Conservation (phyloP, 2,888 invertebrate genomes). For the Cenopis cana region DNA sequence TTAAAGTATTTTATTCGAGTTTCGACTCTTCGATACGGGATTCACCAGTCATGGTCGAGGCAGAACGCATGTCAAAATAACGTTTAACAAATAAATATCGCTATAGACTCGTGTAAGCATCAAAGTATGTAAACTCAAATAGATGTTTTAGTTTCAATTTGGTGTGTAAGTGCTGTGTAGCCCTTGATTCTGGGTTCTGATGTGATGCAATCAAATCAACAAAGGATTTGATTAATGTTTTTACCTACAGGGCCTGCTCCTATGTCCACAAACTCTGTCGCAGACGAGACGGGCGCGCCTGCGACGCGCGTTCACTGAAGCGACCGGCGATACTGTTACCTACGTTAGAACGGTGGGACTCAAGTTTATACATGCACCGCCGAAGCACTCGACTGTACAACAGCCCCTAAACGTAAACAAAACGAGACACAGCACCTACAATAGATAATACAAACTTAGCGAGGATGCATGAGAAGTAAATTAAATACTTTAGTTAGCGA, state of each 20-base stretch:
- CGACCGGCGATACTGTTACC: slow-evolving; percentile 94
- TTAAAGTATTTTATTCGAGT: too few relatives aligned
- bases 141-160: slow-evolving; percentile 40
- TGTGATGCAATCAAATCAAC: slow-evolving; percentile 69
- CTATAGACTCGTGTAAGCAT: too few relatives aligned
- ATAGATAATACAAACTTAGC: slow-evolving; percentile 2
- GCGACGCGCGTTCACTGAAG: slow-evolving; percentile 95
- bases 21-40: too few relatives aligned
- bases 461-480: slow-evolving; percentile 30
- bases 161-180: slow-evolving; percentile 80
- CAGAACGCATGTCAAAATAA: too few relatives aligned
- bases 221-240: slow-evolving; percentile 71
- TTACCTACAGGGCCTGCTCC: slow-evolving; percentile 91
- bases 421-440: slow-evolving; percentile 26
- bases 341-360: slow-evolving; percentile 94
- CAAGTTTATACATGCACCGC: slow-evolving; percentile 74
- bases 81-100: too few relatives aligned
- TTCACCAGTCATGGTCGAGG: too few relatives aligned
- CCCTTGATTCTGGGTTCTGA: slow-evolving; percentile 67
- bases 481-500: slow-evolving; percentile 14
- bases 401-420: slow-evolving; percentile 7
- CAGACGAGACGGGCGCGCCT: slow-evolving; percentile 94
- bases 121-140: background rate
- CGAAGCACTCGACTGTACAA: slow-evolving; percentile 74
- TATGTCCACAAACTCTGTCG: slow-evolving; percentile 95